A percentile compares a stretch with the other conserved stretches of the same genome.
phyloP scores from a whole-genome alignment of 2,888 invertebrate species.

The Petrophora chlorosata region DNA sequence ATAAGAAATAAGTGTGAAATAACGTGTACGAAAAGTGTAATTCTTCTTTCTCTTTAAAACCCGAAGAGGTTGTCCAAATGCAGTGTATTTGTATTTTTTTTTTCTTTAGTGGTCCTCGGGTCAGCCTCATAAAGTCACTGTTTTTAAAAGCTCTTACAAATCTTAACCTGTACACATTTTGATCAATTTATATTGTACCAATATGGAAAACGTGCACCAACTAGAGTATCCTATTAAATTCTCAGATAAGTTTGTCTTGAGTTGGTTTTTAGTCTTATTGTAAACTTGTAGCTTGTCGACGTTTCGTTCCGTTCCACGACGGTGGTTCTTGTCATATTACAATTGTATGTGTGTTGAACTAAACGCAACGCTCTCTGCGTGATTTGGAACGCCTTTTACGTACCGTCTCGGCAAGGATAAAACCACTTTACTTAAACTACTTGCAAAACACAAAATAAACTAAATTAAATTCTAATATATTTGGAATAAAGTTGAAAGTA shows the following conservation, averaged over 20 bases:
- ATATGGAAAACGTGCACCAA: no score
- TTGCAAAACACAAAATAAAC: slow-evolving; percentile 9
- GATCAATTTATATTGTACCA: no score
- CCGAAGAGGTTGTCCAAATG: no score
- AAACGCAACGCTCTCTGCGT: slow-evolving; percentile 63
- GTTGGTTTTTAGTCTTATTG: slow-evolving; percentile 17
- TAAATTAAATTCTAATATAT: slow-evolving; percentile 5
- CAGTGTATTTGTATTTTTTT: no score
- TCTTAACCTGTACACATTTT: no score
- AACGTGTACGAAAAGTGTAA: no score
- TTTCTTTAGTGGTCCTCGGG: no score
- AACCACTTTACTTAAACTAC: slow-evolving; percentile 36
- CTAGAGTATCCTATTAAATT: not conserved
- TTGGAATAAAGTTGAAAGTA: slow-evolving; percentile 13
- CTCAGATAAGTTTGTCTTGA: not conserved
- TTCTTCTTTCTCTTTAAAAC: no score
- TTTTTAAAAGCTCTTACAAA: no score
- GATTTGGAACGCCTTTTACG: slow-evolving; percentile 70
- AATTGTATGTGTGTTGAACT: slow-evolving; percentile 62
- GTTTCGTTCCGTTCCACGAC: slow-evolving; percentile 59
- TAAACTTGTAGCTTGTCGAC: slow-evolving; percentile 63
- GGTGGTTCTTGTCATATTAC: slow-evolving; percentile 39
- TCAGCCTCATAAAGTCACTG: no score
- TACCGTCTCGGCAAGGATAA: slow-evolving; percentile 43
- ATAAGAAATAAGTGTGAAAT: no score